These are phyloP conservation scores for Epirrita christyi DNA, from an alignment of 2,888 invertebrate genomes.

Conservation along the genomic window DNA sequence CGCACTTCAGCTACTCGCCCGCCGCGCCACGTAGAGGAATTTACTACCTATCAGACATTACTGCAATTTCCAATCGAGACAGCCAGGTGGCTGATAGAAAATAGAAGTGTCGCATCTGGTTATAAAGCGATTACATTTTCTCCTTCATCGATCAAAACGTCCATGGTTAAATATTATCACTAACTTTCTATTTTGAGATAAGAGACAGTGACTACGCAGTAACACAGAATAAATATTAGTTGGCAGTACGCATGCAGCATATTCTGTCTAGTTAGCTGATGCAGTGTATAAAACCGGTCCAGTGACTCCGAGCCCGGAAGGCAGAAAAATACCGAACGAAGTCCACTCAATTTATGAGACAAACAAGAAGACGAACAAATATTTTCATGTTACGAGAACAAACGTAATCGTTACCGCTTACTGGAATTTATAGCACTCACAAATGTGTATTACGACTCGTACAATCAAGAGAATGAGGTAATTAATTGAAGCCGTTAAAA, in stretches of 20 bases:
- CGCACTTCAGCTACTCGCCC: too few species aligned
- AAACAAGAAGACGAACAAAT: slow-evolving; percentile 39
- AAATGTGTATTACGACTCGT: slow-evolving; percentile 40
- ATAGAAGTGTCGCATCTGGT: slow-evolving; percentile 32
- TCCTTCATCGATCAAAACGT: slow-evolving; percentile 58
- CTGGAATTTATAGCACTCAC: slow-evolving; percentile 41
- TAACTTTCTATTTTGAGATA: slow-evolving; percentile 68
- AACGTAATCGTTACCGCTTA: slow-evolving; percentile 45
- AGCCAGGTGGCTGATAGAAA: slow-evolving; percentile 18
- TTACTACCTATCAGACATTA: not conserved
- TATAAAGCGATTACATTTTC: slow-evolving; percentile 46
- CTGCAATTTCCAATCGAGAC: not conserved
- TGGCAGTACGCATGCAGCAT: too few species aligned
- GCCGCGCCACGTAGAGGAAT: too few species aligned
- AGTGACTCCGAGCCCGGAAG: slow-evolving; percentile 28
- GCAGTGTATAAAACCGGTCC: slow-evolving; percentile 48
- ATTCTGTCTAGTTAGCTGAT: slow-evolving; percentile 50
- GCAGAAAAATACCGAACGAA: slow-evolving; percentile 41
- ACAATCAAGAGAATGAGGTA: slow-evolving; percentile 44
- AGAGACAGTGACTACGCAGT: slow-evolving; percentile 53
- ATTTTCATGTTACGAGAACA: slow-evolving; percentile 47
- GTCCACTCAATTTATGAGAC: slow-evolving; percentile 52
- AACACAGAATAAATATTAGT: too few species aligned
- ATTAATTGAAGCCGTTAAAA: slow-evolving; percentile 46
- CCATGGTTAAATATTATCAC: slow-evolving; percentile 56